Evolutionary conservation across 2,888 invertebrate species (phyloP).

Genomic region (Amblyteles armatorius): DNA sequence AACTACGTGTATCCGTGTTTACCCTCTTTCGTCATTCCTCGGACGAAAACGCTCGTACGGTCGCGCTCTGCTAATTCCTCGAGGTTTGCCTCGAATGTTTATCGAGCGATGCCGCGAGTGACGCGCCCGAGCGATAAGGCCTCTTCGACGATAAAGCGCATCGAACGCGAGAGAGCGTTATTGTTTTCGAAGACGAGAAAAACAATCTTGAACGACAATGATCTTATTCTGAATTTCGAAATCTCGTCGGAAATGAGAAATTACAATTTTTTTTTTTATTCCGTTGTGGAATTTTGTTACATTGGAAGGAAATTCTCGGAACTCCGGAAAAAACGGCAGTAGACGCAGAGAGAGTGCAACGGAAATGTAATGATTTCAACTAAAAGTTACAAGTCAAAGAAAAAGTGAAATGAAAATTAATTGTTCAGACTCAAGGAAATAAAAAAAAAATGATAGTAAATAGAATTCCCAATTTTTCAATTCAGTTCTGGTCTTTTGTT

Average conservation of each 20-base stretch:
- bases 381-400: too few relatives aligned
- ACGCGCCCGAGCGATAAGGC: neutral
- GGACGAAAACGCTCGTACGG: neutral
- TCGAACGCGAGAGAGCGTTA: neutral
- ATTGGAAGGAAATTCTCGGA: too few relatives aligned
- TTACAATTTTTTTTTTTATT: neutral
- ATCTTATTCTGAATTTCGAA: neutral
- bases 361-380: too few relatives aligned
- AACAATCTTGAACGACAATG: neutral
- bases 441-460: too few relatives aligned
- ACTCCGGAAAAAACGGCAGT: too few relatives aligned
- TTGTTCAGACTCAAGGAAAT: too few relatives aligned
- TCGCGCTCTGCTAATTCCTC: neutral
- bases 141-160: neutral
- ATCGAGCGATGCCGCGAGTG: neutral
- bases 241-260: neutral
- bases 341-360: too few relatives aligned
- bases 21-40: neutral
- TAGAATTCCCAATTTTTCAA: too few relatives aligned
- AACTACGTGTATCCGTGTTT: neutral
- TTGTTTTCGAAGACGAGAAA: neutral
- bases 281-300: too few relatives aligned
- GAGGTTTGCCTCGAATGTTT: constrained; percentile 1
- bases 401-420: too few relatives aligned
- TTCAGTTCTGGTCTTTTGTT: too few relatives aligned